Conservation (phyloP, 2,888 invertebrate genomes). For the Yponomeuta cagnagella region DNA sequence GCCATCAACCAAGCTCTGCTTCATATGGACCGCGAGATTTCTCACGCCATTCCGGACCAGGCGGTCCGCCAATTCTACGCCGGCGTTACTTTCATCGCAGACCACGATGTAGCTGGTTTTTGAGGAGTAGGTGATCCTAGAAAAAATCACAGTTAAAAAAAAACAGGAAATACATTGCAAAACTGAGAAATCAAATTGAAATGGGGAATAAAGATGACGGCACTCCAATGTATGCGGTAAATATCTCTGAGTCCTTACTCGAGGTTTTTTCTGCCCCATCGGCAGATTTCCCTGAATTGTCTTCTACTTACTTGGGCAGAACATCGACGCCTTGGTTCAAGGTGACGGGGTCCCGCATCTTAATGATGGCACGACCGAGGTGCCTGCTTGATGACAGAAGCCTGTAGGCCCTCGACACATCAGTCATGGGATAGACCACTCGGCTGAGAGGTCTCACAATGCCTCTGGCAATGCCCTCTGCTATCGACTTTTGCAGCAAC, state of each 20-base stretch:
- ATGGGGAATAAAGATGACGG: too few species aligned
- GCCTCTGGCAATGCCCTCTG: slow-evolving; percentile 78
- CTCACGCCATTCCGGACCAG: slow-evolving; percentile 37
- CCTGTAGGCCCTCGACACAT: slow-evolving; percentile 81
- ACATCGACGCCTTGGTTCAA: slow-evolving; percentile 29
- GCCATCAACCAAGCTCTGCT: slow-evolving; percentile 31
- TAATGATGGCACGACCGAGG: slow-evolving; percentile 37
- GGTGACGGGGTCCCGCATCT: slow-evolving; percentile 31
- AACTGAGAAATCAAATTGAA: too few species aligned
- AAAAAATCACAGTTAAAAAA: not conserved
- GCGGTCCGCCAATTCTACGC: slow-evolving; percentile 38
- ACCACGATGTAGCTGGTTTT: slow-evolving; percentile 35
- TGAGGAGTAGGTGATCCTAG: slow-evolving; percentile 35
- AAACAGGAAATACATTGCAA: too few species aligned
- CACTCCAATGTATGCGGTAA: too few species aligned
- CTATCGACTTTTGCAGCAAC: slow-evolving; percentile 69
- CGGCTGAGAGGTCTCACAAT: slow-evolving; percentile 80
- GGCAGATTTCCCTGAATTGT: too few species aligned
- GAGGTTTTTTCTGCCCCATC: too few species aligned
- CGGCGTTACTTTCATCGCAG: slow-evolving; percentile 34
- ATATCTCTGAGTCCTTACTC: too few species aligned
- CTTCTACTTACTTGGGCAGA: slow-evolving; percentile 29
- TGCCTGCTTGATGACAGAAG: slow-evolving; percentile 80
- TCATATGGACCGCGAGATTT: slow-evolving; percentile 34
- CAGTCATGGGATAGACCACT: slow-evolving; percentile 76